Evolutionary conservation across 2,797 vertebrate genomes (phyloP).

Genomic region (Molothrus aeneus): DNA sequence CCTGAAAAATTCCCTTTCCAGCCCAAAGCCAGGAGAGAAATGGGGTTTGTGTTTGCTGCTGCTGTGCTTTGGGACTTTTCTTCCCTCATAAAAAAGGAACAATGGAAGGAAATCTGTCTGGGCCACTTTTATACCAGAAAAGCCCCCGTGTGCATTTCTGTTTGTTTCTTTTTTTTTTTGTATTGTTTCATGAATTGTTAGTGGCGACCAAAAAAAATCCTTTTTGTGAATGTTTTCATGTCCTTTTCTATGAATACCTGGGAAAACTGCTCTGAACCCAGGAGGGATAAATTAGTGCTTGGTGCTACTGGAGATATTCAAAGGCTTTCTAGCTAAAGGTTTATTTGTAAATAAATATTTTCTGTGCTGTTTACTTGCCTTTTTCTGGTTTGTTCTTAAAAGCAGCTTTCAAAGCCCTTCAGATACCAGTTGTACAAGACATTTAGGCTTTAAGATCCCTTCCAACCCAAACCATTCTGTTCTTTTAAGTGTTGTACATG

Average conservation of each 20-base stretch:
- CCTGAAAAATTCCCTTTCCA: not conserved
- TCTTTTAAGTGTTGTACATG: not conserved
- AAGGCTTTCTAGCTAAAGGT: not conserved
- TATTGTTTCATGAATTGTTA: not conserved
- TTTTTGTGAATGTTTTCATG: not conserved
- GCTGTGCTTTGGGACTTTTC: not conserved
- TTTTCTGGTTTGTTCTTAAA: not conserved
- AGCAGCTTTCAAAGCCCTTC: not conserved
- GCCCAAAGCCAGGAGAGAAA: not conserved
- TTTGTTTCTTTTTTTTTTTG: not conserved
- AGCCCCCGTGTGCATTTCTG: not conserved
- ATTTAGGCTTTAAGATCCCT: not conserved
- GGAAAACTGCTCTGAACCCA: not conserved
- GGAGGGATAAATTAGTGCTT: not conserved
- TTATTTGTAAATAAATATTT: not conserved
- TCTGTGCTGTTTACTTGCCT: not conserved
- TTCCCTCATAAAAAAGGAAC: not conserved
- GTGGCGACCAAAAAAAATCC: not conserved
- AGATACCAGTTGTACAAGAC: not conserved
- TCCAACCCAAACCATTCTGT: not conserved
- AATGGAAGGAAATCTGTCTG: slow-evolving; percentile 40
- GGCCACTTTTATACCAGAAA: not conserved
- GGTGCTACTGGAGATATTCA: not conserved
- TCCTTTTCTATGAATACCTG: not conserved
- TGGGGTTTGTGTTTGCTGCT: not conserved